These are phyloP conservation scores for Hiodon alosoides DNA, from an alignment of 2,113 vertebrate species.

Conservation along the genomic window DNA sequence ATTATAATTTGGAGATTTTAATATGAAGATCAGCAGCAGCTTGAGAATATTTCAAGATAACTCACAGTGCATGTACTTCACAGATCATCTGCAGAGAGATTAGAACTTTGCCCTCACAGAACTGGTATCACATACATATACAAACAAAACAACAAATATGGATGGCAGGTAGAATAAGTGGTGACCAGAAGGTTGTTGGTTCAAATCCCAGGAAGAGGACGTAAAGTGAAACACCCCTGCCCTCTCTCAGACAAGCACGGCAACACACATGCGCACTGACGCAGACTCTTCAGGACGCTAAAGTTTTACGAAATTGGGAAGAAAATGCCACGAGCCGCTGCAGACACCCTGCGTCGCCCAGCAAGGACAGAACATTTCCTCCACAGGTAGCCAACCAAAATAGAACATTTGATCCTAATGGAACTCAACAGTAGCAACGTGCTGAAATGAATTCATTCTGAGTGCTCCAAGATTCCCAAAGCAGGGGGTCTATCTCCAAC, in stretches of 20 bases:
- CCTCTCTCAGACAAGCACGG: too few species aligned
- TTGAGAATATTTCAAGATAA: too few species aligned
- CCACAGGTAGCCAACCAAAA: constrained; percentile 60
- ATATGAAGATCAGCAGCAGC: too few species aligned
- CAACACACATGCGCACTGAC: neutral
- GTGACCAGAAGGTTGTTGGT: too few species aligned
- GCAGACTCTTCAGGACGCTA: neutral
- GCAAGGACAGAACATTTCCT: constrained; percentile 50
- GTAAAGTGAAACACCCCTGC: too few species aligned
- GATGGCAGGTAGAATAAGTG: too few species aligned
- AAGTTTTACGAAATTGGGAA: neutral
- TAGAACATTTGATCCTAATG: constrained; percentile 66
- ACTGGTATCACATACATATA: neutral
- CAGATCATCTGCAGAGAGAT: too few species aligned
- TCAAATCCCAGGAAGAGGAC: too few species aligned
- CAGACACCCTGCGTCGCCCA: neutral
- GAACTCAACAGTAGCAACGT: constrained; percentile 51
- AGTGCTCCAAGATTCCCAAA: constrained; percentile 42
- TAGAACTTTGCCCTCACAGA: too few species aligned
- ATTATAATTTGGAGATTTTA: too few species aligned
- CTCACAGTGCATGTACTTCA: too few species aligned
- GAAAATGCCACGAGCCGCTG: neutral
- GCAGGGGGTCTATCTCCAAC: constrained; percentile 35
- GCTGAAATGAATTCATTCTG: constrained; percentile 51
- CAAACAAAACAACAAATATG: neutral